Evolutionary conservation across 2,113 vertebrate species (phyloP).

Genomic region (Tylochromis polylepis): DNA sequence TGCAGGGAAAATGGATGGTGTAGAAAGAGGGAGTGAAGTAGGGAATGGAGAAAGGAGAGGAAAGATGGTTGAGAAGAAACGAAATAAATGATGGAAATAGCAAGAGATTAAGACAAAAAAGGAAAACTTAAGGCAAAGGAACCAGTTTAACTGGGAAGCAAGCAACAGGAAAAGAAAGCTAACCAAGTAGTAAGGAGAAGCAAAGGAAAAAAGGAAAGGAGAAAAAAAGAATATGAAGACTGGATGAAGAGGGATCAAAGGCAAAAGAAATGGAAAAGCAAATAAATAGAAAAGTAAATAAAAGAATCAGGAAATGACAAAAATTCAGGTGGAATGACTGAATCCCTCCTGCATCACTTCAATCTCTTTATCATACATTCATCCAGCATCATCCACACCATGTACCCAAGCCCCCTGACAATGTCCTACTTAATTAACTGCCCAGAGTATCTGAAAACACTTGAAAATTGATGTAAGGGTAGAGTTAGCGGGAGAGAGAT

Average conservation of each 20-base stretch:
- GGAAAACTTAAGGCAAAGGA: background rate
- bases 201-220: background rate
- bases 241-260: background rate
- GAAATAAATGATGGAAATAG: background rate
- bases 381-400: slow-evolving; percentile 24
- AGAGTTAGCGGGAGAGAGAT: background rate
- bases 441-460: slow-evolving; percentile 47
- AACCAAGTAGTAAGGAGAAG: background rate
- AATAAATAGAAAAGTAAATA: background rate
- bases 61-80: background rate
- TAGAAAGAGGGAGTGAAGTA: background rate
- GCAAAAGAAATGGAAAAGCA: background rate
- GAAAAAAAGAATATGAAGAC: background rate
- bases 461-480: slow-evolving; percentile 30
- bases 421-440: slow-evolving; percentile 63
- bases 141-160: background rate
- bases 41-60: background rate
- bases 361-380: slow-evolving; percentile 6
- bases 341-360: background rate
- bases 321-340: background rate
- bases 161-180: background rate
- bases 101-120: background rate
- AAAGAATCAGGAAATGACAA: background rate
- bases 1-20: background rate
- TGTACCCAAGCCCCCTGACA: slow-evolving; percentile 30